Percentiles rank a stretch among this genome's conserved stretches.
Evolutionary conservation across 2,888 invertebrate species (phyloP).

Genomic region (Calameuta pallipes): DNA sequence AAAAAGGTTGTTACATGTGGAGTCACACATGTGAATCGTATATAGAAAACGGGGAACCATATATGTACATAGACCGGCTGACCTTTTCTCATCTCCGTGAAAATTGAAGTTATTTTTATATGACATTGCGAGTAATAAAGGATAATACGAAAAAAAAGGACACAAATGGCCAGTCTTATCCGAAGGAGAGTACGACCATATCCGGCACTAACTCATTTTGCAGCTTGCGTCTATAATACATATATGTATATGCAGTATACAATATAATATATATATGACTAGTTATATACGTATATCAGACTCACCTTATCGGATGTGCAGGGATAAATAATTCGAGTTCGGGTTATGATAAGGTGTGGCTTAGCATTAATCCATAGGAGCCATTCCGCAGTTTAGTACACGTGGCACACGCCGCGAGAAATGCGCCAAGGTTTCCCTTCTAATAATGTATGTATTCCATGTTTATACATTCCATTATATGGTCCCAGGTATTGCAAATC

Average conservation of each 20-base stretch:
- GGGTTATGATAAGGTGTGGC: constrained; percentile 51
- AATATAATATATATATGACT: neutral
- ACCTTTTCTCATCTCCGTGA: constrained; percentile 1
- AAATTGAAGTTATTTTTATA: constrained; percentile 44
- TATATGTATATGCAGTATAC: too few species aligned
- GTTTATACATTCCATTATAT: neutral
- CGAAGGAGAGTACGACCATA: neutral
- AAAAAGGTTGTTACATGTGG: too few species aligned
- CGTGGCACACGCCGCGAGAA: too few species aligned
- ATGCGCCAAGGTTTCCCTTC: neutral
- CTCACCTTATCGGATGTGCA: neutral
- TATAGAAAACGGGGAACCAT: too few species aligned
- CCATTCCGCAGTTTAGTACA: neutral
- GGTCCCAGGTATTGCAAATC: constrained; percentile 45
- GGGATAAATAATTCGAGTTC: constrained; percentile 28
- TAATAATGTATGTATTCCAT: neutral
- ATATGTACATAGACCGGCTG: too few species aligned
- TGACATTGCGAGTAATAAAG: constrained; percentile 27
- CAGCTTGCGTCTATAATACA: too few species aligned
- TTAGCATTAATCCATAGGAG: constrained; percentile 44
- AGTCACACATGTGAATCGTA: too few species aligned
- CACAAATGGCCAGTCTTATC: neutral
- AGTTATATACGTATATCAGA: neutral
- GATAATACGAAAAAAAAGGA: neutral
- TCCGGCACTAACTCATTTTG: neutral